Base-by-base conservation (phyloP, 2,888 invertebrate genomes). In the Abrostola triplasia region DNA sequence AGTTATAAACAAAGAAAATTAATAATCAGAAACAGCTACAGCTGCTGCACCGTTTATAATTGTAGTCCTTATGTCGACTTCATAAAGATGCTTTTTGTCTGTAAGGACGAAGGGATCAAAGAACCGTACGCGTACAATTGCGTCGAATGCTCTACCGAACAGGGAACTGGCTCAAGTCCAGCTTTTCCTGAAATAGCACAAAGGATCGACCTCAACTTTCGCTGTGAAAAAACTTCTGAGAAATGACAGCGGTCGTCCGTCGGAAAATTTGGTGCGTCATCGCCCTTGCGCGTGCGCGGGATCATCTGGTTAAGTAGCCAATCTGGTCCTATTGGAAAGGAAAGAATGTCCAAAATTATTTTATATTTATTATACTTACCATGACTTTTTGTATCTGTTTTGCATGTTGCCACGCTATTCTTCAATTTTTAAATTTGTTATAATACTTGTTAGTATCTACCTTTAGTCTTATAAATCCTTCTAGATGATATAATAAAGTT, bases 161-260 rank as follows among this genome's bases (percentile, higher is more conserved):
- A 82, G 81, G 82, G 77, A 84, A 76, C 89, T 94, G 94, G 94
- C 92, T 79, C 71, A 70, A 60, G 69, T 90, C 94, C 94, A 94
- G 86, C 62, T 91, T 90, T 87, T 90, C 93, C 93, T 91, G 89
- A 94, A 94, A 94, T 94, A 94, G 93, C 94, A 94, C 94, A 94
- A 94, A 94, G 94, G 92, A 94, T 91, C 88, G 90, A 91, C 91
- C 92, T 91, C 88, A 88, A 82, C 81, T 87, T 86, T 84, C 77
- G 73, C 76, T 85, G 80, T 86, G 86, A 87, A 90, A 89, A 88
- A 92, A 90, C 86, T 92, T 92, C 91, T 92, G 91, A 87, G 90
- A 92, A 93, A 88, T 90, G 90, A 90, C 90, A 88, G 88, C 84
- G 88, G 80, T 83, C 87, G 78, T 71, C 80, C 70, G 75, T 77